phyloP scores from a whole-genome alignment of 2,797 vertebrate species.

The Poliocrania exsul region DNA sequence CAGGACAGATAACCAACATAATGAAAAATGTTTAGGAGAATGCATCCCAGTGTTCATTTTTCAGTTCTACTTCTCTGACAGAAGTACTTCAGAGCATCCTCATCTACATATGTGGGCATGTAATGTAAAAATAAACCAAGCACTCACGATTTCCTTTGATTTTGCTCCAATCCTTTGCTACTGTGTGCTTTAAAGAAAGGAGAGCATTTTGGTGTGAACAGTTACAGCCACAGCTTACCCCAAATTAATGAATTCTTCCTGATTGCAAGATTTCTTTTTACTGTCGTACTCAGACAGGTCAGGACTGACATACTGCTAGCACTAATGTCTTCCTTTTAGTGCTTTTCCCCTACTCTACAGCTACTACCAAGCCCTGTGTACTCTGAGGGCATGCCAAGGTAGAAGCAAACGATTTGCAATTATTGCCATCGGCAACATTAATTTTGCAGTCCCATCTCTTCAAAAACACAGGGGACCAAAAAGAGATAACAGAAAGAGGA shows the following conservation, averaged over 20 bases:
- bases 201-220: not conserved
- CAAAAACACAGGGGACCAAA: conserved; percentile 36
- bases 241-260: not conserved
- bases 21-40: not conserved
- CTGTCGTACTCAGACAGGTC: rapidly evolving
- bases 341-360: not conserved
- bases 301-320: not conserved
- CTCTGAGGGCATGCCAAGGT: conserved; percentile 48
- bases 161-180: not conserved
- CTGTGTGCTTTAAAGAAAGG: not conserved
- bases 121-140: conserved; percentile 14
- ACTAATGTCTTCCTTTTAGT: not conserved
- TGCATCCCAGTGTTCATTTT: not conserved
- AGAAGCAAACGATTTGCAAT: conserved; percentile 28
- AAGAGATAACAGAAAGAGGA: not conserved
- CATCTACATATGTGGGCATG: not conserved
- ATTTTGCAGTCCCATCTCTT: conserved; percentile 27
- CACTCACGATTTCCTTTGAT: not conserved
- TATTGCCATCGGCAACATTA: conserved; percentile 11
- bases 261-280: not conserved
- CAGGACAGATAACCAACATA: not conserved
- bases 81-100: not conserved
- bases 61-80: not conserved
- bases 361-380: not conserved
- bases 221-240: not conserved